Percentiles rank a stretch among this genome's conserved stretches.
phyloP scores from a whole-genome alignment of 2,888 invertebrate species.

The Empis livida region DNA sequence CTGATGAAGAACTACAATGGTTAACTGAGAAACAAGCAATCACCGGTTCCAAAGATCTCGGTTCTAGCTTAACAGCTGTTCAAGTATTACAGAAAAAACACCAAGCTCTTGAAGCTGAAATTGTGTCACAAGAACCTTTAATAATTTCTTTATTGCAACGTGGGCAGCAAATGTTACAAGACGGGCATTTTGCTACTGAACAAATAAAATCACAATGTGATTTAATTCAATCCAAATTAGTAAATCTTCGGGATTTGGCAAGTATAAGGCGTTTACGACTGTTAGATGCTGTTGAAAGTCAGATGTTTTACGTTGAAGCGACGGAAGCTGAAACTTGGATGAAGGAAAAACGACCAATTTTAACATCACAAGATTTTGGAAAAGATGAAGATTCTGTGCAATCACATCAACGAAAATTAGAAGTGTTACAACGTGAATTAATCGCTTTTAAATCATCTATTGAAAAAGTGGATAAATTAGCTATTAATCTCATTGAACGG shows the following conservation, averaged over 20 bases:
- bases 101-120: slow-evolving; percentile 77
- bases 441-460: slow-evolving; percentile 62
- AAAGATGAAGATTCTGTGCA: slow-evolving; percentile 87
- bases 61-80: slow-evolving; percentile 54
- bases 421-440: slow-evolving; percentile 70
- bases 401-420: slow-evolving; percentile 68
- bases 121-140: slow-evolving; percentile 72
- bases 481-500: slow-evolving; percentile 53
- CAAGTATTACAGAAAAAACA: slow-evolving; percentile 90
- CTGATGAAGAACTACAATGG: slow-evolving; percentile 89
- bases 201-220: slow-evolving; percentile 37
- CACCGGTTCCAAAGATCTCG: slow-evolving; percentile 58
- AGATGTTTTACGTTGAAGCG: slow-evolving; percentile 80
- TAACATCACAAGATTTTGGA: slow-evolving; percentile 68
- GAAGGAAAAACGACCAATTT: slow-evolving; percentile 62
- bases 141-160: slow-evolving; percentile 59
- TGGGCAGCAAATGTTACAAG: slow-evolving; percentile 64
- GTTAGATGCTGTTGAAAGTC: slow-evolving; percentile 69
- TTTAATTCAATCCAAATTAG: slow-evolving; percentile 52
- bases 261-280: slow-evolving; percentile 58
- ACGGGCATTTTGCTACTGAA: slow-evolving; percentile 72
- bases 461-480: slow-evolving; percentile 53
- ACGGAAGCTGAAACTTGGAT: slow-evolving; percentile 91
- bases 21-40: slow-evolving; percentile 61
- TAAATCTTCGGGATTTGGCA: slow-evolving; percentile 57